Evolutionary conservation across 2,888 invertebrate genomes (phyloP), one percentile per base, ranked within the genome.

Genomic region (Meiosimyza platycephala): DNA sequence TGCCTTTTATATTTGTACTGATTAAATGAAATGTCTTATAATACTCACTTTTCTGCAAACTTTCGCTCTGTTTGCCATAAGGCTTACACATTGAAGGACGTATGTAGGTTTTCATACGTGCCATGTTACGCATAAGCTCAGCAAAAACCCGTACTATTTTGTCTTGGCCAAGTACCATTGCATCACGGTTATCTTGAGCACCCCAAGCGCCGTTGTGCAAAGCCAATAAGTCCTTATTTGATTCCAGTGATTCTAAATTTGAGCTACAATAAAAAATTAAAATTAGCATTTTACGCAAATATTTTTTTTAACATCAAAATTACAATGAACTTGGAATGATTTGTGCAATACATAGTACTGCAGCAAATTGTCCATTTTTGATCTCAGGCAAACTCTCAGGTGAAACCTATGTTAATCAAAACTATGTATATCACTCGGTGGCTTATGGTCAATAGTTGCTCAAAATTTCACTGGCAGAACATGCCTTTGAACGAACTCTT

Each of bases 11-110:
- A 15, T 51, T 51, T 51, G 4, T 15, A 51, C 55, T 18, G 16
- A n/a, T 55, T n/a, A 18, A 11, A 13, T 22, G 0, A 28, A 28
- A 28, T 28, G 28, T 4, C 28, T 28, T 4, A 28, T 28, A 28
- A 40, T 40, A 40, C 88, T 89, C 88, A 95, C 95, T 95, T 89
- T 95, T 95, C 88, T 95, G 95, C 80, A 95, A 89, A 83, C 94
- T 93, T 88, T 95, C 95, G 76, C 94, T 94, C 88, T 95, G 95
- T 86, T 95, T 95, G 78, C 95, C 95, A 86, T 95, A 95, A 28
- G 95, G 95, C 87, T 95, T 95, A 74, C 95, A 95, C 95, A 95
- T 95, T 74, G 95, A 93, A 75, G 95, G 95, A 72, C 95, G 90
- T 80, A 95, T 94, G 83, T 94, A 95, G 65, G 94, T 93, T 85